Evolutionary conservation across 2,888 invertebrate genomes (phyloP).

Genomic region (Julus scanicus): DNA sequence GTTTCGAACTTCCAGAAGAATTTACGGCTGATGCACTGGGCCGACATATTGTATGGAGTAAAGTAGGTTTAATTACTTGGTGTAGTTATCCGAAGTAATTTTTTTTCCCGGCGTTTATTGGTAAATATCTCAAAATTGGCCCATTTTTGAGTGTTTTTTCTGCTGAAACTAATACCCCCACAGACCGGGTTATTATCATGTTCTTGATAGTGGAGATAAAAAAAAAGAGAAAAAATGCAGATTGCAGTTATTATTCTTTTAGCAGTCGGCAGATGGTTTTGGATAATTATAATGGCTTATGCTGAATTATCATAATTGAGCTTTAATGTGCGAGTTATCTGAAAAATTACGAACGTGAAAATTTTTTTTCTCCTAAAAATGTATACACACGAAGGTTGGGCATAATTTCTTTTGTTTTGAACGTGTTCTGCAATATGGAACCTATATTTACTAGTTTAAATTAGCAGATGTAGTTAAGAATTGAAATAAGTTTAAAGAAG

Average conservation of each 20-base stretch:
- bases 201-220: neutral
- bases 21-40: conserved; percentile 23
- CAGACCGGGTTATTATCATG: neutral
- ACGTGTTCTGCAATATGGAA: too few relatives aligned
- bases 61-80: conserved; percentile 20
- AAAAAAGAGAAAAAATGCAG: neutral
- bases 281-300: conserved; percentile 11
- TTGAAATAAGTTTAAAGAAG: too few relatives aligned
- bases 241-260: conserved; percentile 12
- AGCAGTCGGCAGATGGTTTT: neutral
- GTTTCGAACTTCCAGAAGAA: neutral
- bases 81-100: neutral
- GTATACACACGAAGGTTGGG: too few relatives aligned
- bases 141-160: neutral
- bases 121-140: conserved; percentile 3
- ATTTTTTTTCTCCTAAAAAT: too few relatives aligned
- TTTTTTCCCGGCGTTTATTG: conserved; percentile 9
- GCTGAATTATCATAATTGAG: neutral
- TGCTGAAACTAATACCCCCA: too few relatives aligned
- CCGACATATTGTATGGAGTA: neutral
- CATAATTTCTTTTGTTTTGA: too few relatives aligned
- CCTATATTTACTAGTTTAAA: too few relatives aligned
- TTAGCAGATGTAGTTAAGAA: too few relatives aligned
- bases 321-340: conserved; percentile 4
- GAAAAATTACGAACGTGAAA: too few relatives aligned